Percentiles rank a stretch among this genome's conserved stretches.
Conservation (phyloP, 2,113 vertebrate species). For the Columba livia region DNA sequence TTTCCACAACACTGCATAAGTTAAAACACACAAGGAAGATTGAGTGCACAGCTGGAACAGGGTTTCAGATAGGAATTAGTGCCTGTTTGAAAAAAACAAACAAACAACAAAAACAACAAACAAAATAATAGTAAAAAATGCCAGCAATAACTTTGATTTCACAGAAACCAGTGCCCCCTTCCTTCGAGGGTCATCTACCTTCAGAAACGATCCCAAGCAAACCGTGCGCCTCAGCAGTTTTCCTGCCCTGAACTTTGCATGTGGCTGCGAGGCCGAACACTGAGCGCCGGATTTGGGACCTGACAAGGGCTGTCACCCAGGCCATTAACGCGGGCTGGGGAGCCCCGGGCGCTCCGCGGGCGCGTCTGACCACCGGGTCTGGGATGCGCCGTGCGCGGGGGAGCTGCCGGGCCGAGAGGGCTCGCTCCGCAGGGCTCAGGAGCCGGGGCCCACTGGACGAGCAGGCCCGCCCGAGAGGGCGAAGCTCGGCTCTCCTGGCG, state of each 20-base stretch:
- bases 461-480: not conserved
- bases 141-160: not conserved
- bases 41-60: not conserved
- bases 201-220: not conserved
- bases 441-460: not conserved
- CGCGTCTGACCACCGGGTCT: not conserved
- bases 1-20: not conserved
- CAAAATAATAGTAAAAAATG: not conserved
- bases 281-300: not conserved
- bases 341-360: not conserved
- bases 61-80: not conserved
- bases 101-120: not conserved
- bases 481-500: not conserved
- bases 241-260: not conserved
- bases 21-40: not conserved
- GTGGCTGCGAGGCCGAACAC: not conserved
- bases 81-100: not conserved
- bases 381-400: not conserved
- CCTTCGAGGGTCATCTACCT: not conserved
- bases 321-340: accelerated
- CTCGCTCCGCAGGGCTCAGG: not conserved
- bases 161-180: not conserved
- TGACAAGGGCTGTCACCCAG: not conserved
- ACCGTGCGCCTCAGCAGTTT: not conserved
- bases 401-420: not conserved